phyloP scores from a whole-genome alignment of 2,888 invertebrate species.

The Drosophila phalerata region DNA sequence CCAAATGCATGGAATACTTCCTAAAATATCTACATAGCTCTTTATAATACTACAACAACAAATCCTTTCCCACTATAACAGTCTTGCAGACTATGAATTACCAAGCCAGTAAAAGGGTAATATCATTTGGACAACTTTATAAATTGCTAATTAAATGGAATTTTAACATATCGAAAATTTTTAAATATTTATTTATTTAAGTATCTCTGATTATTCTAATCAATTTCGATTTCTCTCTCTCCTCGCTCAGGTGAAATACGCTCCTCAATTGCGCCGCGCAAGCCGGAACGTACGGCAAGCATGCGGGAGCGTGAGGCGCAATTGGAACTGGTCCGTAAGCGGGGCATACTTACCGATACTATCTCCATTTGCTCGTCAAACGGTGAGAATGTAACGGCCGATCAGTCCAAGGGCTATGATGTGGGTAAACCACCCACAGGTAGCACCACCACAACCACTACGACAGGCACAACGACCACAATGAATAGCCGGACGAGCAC shows the following conservation, averaged over 20 bases:
- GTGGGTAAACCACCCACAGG: slow-evolving; percentile 34
- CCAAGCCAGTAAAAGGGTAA: too few species aligned
- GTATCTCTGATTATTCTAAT: not conserved
- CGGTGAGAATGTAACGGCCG: slow-evolving; percentile 84
- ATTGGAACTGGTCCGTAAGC: slow-evolving; percentile 87
- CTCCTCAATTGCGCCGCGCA: slow-evolving; percentile 92
- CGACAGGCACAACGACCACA: slow-evolving; percentile 7
- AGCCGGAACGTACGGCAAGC: slow-evolving; percentile 94
- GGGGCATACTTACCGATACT: slow-evolving; percentile 84
- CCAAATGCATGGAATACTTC: slow-evolving; percentile 4
- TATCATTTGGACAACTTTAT: too few species aligned
- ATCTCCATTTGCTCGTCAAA: slow-evolving; percentile 86
- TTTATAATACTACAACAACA: not conserved
- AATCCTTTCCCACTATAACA: not conserved
- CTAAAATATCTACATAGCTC: not conserved
- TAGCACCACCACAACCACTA: not conserved
- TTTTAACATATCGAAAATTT: too few species aligned
- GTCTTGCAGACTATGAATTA: too few species aligned
- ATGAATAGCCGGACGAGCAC: slow-evolving; percentile 82
- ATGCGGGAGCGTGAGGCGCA: slow-evolving; percentile 92
- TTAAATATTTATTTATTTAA: too few species aligned
- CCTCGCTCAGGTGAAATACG: slow-evolving; percentile 90
- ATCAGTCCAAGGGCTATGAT: slow-evolving; percentile 56
- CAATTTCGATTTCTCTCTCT: not conserved
- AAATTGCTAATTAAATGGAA: too few species aligned